Percentiles rank a stretch among this genome's conserved stretches.
These are phyloP conservation scores for Petrophora chlorosata DNA, from an alignment of 2,888 invertebrate species.

Conservation along the genomic window DNA sequence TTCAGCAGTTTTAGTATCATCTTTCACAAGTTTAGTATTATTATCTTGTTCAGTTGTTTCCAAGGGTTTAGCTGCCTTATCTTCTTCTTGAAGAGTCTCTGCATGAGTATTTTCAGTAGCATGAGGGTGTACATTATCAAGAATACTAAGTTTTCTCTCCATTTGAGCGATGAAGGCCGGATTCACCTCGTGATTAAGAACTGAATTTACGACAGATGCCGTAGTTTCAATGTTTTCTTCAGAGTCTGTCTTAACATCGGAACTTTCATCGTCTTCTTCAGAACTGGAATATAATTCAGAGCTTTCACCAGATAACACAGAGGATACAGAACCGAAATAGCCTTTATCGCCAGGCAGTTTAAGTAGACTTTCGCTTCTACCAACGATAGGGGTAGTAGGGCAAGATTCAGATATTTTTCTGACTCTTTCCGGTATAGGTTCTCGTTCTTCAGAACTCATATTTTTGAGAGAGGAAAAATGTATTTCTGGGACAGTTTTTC, in stretches of 20 bases:
- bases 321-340: slow-evolving; percentile 72
- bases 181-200: slow-evolving; percentile 66
- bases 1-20: slow-evolving; percentile 17
- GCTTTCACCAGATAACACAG: slow-evolving; percentile 73
- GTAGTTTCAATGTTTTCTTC: slow-evolving; percentile 80
- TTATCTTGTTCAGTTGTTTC: neutral
- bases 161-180: slow-evolving; percentile 60
- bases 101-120: slow-evolving; percentile 22
- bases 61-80: neutral
- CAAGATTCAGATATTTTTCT: slow-evolving; percentile 75
- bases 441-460: slow-evolving; percentile 54
- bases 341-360: slow-evolving; percentile 64
- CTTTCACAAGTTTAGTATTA: neutral
- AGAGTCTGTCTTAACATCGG: slow-evolving; percentile 74
- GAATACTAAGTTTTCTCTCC: slow-evolving; percentile 61
- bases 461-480: slow-evolving; percentile 69
- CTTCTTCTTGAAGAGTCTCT: neutral
- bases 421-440: slow-evolving; percentile 39
- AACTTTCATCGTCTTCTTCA: slow-evolving; percentile 77
- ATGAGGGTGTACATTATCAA: slow-evolving; percentile 45
- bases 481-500: slow-evolving; percentile 58
- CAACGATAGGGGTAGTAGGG: slow-evolving; percentile 68
- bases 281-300: slow-evolving; percentile 68
- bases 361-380: slow-evolving; percentile 65
- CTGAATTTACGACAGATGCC: slow-evolving; percentile 83